These are phyloP conservation scores for Mastomys natalensis DNA, from an alignment of 2,113 vertebrate species.

Conservation along the genomic window DNA sequence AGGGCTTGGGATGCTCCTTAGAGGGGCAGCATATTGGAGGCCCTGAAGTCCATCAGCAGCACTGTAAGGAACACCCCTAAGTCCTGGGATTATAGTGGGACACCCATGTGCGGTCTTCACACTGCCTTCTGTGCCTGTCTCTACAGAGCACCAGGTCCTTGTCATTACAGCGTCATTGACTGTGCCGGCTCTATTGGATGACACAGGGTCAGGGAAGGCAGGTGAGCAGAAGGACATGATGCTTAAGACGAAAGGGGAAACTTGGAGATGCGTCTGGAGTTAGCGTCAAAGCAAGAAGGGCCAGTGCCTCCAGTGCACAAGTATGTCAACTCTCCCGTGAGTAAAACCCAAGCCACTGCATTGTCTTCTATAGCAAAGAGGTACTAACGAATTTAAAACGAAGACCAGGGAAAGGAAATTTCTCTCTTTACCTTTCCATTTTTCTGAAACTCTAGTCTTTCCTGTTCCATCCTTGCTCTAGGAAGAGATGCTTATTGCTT, in stretches of 20 bases:
- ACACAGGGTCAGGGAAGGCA: background rate
- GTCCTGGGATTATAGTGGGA: background rate
- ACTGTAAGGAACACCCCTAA: background rate
- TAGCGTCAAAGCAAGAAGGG: background rate
- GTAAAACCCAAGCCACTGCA: background rate
- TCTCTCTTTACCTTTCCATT: background rate
- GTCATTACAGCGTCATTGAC: background rate
- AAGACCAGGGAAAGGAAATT: slow-evolving; percentile 28
- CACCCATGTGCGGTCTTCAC: background rate
- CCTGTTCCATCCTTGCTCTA: background rate
- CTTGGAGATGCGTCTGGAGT: background rate
- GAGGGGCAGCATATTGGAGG: background rate
- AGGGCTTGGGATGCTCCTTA: background rate
- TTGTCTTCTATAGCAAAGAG: background rate
- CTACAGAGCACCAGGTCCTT: background rate
- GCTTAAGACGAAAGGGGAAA: background rate
- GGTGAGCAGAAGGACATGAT: background rate
- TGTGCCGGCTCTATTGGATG: background rate
- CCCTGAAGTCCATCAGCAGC: background rate
- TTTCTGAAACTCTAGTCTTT: background rate
- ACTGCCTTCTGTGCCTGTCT: background rate
- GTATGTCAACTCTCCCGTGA: background rate
- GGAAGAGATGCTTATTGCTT: background rate
- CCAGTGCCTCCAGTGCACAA: background rate
- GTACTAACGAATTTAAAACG: slow-evolving; percentile 15